These are phyloP conservation scores for Hypotaenidia philippensis DNA, from an alignment of 2,797 vertebrate species.

Conservation along the genomic window DNA sequence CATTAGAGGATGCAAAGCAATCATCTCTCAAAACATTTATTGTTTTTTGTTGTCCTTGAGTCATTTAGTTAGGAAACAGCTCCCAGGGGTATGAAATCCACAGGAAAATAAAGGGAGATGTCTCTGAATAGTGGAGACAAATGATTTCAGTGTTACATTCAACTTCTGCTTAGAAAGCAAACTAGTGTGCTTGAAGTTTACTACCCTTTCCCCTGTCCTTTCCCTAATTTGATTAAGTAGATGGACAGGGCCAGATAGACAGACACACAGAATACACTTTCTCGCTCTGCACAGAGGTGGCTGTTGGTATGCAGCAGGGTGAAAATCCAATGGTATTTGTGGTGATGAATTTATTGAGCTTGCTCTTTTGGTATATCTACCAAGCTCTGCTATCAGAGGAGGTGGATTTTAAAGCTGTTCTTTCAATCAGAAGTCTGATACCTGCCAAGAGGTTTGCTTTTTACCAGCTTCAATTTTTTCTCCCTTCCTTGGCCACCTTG, in stretches of 20 bases:
- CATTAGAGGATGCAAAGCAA: neutral
- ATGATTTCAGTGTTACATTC: neutral
- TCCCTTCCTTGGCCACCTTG: neutral
- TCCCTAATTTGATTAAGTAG: neutral
- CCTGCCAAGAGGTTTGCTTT: neutral
- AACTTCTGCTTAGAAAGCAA: neutral
- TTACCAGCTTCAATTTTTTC: neutral
- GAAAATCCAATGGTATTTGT: fast-evolving
- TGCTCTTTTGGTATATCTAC: neutral
- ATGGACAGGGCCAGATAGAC: neutral
- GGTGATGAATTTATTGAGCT: neutral
- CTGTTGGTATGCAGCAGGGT: fast-evolving
- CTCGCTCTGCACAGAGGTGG: fast-evolving
- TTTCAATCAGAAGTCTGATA: neutral
- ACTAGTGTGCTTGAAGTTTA: neutral
- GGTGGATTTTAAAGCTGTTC: neutral
- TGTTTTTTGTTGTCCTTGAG: neutral
- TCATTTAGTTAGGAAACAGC: neutral
- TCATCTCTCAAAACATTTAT: neutral
- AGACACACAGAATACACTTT: neutral
- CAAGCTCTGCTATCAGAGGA: neutral
- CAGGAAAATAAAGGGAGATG: neutral
- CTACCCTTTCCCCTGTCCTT: neutral
- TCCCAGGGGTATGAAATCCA: neutral
- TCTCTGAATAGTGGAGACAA: neutral